Base-by-base conservation (phyloP, 2,113 vertebrate genomes). In the Meles meles region DNA sequence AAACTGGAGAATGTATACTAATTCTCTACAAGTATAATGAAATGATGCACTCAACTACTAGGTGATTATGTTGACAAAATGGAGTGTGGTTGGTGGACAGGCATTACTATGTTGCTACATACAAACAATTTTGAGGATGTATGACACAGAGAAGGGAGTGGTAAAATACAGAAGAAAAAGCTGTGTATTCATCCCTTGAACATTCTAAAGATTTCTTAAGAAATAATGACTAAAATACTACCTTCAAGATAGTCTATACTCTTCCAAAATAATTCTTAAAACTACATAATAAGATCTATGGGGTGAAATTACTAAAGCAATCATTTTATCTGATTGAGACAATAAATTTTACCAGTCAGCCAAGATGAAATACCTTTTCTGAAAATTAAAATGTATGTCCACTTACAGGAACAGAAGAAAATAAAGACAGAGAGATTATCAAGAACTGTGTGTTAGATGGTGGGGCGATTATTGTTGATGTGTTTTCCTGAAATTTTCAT, bases 231-330 rank as follows among this genome's bases (percentile, higher is more conserved):
- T 92, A 69, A 86, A 85, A 81, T 59, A 82, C 2, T 59, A 49
- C 8, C 34, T 77, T 47, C 7, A 61, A 93, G 17, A 65, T 55
- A 94, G 3, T 72, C 13, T 90, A 77, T 25, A 21, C 13, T 87
- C 85, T 93, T 34, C 20, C n/a, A 95, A 47, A 88, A 65, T 74
- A 72, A 79, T 61, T 96, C 31, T 87, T 86, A 59, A 90, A 90
- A 69, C 25, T 74, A 84, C 44, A 82, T 13, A 42, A 18, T 90
- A 34, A 20, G 49, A 57, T 39, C 79, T 72, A 80, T 31, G 18
- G 23, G 3, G 23, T 88, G 12, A 83, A 94, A 71, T 3, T 72
- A 49, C 31, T 65, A 80, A 74, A 69, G 0, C 1, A 82, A 47
- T 59, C 4, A 79, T 61, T 84, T 42, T 39, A 37, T 61, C 13